Evolutionary conservation across 2,113 vertebrate species (phyloP), one percentile per base, ranked within the genome.

Genomic region (Vidua macroura): DNA sequence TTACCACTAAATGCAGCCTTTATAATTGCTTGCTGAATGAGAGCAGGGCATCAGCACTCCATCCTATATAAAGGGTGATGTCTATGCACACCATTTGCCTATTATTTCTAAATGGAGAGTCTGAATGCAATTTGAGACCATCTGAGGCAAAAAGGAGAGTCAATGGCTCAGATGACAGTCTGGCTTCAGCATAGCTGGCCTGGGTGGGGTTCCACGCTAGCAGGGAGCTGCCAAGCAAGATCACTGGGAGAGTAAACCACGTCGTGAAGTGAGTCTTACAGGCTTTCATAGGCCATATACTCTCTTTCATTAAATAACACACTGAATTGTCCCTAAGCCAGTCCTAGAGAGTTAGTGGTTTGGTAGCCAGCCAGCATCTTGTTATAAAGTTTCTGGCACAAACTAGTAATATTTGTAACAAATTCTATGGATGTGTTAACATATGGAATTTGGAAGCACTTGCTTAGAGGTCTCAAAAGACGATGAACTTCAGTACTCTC

Each of bases 381-480:
- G 53, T 69, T 84, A 58, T 66, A 75, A 92, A 79, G 53, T 89
- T 93, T 88, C 83, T 96, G 92, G 96, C 83, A 87, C 49, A 92
- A 94, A 75, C n/a, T n/a, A 76, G 59, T 51, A 76, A 73, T 87
- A 62, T 74, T 94, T 86, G 66, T 82, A 91, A 86, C 77, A 94
- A 96, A 89, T 66, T 69, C 83, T 92, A 56, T 51, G 90, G 86
- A 88, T 84, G 77, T 84, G 49, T 81, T 96, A 91, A 96, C 9
- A 2, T 81, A 87, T 76, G 69, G 92, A 94, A 93, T 95, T 95
- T 96, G 69, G 88, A 94, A 96, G 85, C 58, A 27, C 41, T 95
- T 5, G 1, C 69, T 92, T 43, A 73, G 53, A 77, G 37, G 58
- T 94, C 95, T 76, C 95, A 35, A 63, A 94, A 91, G 95, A 84